Base-by-base conservation (phyloP, 2,888 invertebrate genomes). In the Plebejus melissa region DNA sequence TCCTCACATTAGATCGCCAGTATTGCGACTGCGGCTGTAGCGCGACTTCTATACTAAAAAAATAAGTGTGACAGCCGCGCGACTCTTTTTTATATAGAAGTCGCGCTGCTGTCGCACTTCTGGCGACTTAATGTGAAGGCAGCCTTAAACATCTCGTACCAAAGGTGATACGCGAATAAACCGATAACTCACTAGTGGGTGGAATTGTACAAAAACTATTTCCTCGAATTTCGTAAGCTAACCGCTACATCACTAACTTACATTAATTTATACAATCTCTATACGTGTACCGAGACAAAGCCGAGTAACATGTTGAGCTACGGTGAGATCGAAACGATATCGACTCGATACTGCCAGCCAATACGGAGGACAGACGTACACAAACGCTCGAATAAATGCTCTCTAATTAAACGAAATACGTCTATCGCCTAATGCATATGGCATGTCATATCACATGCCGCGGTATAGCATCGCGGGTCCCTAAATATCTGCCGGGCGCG, bases 191-290 rank as follows among this genome's bases (percentile, higher is more conserved):
- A 87, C 87, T 89, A 90, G 88, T 90, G 89, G 86, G 84, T 86
- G 81, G 82, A 86, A 87, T 90, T 88, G 91, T 93, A 93, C 88
- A 93, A 93, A 92, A 92, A 90, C 91, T 91, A 91, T 86, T 87
- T 85, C 85, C 77, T 85, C 84, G 85, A 87, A 87, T 84, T 82
- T 83, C 85, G 80, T 90, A 88, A 87, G 87, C 88, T 89, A 89
- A 84, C 79, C 80, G 83, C 88, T 91, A 89, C 85, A 70, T 79
- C 86, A 88, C 88, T 85, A 84, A 85, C 89, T 90, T 91, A 91
- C 82, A 82, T 83, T 86, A 88, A 60, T 88, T 89, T 90, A 85
- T 90, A 91, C 89, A 89, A 85, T 81, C 83, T 82, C 75, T 75
- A 74, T 74, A 76, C 57, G 77, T 65, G 74, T 71, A 41, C 70